These are phyloP conservation scores for Drosophila phalerata DNA, from an alignment of 2,888 invertebrate species.

Conservation along the genomic window DNA sequence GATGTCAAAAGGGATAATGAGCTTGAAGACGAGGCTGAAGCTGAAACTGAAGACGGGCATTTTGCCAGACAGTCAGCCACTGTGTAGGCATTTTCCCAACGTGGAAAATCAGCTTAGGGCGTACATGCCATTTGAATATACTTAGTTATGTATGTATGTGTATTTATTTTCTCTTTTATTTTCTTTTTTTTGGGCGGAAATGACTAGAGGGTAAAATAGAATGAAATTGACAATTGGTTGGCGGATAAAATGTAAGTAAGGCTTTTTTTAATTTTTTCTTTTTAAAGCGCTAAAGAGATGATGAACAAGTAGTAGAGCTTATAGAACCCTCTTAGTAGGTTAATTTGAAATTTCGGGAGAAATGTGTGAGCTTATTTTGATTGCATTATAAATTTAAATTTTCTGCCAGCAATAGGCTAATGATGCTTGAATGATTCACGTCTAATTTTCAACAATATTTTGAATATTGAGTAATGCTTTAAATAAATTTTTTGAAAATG, in stretches of 20 bases:
- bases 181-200: slow-evolving; percentile 4
- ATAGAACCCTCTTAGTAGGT: slow-evolving; percentile 26
- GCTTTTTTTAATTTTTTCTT: slow-evolving; percentile 27
- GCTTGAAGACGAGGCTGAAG: slow-evolving; percentile 29
- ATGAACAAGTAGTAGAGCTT: slow-evolving; percentile 35
- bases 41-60: slow-evolving; percentile 3
- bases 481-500: too few relatives aligned
- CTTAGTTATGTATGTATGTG: slow-evolving; percentile 22
- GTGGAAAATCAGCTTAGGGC: slow-evolving; percentile 74
- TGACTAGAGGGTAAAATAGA: slow-evolving; percentile 33
- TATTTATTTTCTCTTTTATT: slow-evolving; percentile 23
- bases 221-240: slow-evolving; percentile 62
- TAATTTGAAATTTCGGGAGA: slow-evolving; percentile 43
- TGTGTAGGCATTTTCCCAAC: slow-evolving; percentile 45
- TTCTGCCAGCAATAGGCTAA: slow-evolving; percentile 10
- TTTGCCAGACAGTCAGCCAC: slow-evolving; percentile 9
- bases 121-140: slow-evolving; percentile 74
- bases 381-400: slow-evolving; percentile 42
- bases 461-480: background rate
- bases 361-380: slow-evolving; percentile 44
- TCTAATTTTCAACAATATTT: background rate
- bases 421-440: slow-evolving; percentile 12
- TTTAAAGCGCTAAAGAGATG: slow-evolving; percentile 36
- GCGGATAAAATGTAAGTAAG: slow-evolving; percentile 24
- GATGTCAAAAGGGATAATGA: slow-evolving; percentile 77